These are phyloP conservation scores for Dipodomys merriami DNA, from an alignment of 2,113 vertebrate species.

Conservation along the genomic window DNA sequence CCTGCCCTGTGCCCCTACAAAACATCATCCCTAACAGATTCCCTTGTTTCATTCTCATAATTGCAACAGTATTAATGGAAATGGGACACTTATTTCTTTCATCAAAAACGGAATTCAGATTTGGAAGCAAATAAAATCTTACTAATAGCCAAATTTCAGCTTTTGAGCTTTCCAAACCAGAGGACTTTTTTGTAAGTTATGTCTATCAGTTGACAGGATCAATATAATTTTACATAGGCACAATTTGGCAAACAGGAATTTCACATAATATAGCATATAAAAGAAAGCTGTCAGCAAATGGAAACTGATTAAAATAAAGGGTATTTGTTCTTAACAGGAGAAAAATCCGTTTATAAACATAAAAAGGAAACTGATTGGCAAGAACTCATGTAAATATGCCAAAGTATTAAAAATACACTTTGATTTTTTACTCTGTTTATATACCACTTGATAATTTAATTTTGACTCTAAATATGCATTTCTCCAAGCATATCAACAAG, in stretches of 20 bases:
- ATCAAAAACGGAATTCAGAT: slow-evolving; percentile 68
- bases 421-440: slow-evolving; percentile 67
- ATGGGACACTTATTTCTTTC: slow-evolving; percentile 62
- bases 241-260: slow-evolving; percentile 74
- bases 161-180: slow-evolving; percentile 71
- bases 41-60: no score
- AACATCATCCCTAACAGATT: no score
- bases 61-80: slow-evolving; percentile 6
- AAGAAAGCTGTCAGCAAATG: slow-evolving; percentile 71
- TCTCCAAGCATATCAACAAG: slow-evolving; percentile 33
- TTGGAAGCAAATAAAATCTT: slow-evolving; percentile 74
- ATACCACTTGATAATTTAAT: slow-evolving; percentile 64
- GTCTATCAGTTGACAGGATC: slow-evolving; percentile 77
- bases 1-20: no score
- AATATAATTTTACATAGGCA: slow-evolving; percentile 78
- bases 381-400: slow-evolving; percentile 64
- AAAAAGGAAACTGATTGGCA: slow-evolving; percentile 66
- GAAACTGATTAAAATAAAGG: slow-evolving; percentile 74
- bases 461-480: slow-evolving; percentile 61
- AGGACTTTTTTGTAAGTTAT: slow-evolving; percentile 72
- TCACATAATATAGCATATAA: slow-evolving; percentile 68
- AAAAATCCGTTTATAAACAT: slow-evolving; percentile 64
- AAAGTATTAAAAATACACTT: slow-evolving; percentile 70
- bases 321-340: slow-evolving; percentile 67
- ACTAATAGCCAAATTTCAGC: slow-evolving; percentile 75